Evolutionary conservation across 2,113 vertebrate species (phyloP).

Genomic region (Mesembrinibis cayennensis): DNA sequence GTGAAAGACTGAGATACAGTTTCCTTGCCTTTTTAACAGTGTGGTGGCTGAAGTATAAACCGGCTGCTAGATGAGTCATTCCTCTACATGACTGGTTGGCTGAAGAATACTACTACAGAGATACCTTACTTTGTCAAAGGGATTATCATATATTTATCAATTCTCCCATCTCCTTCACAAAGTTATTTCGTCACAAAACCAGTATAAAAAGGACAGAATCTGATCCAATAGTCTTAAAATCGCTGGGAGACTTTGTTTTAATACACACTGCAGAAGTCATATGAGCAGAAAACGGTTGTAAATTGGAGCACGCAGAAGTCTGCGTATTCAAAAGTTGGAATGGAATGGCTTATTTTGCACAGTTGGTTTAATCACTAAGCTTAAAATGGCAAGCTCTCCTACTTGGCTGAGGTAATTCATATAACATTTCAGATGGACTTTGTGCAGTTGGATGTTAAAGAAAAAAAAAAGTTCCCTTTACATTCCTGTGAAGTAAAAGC

Average conservation of each 20-base stretch:
- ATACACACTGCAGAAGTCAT: not conserved
- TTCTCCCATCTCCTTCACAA: not conserved
- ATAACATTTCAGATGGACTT: not conserved
- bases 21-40: constrained; percentile 59
- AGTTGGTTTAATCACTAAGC: not conserved
- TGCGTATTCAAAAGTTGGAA: not conserved
- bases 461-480: not conserved
- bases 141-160: not conserved
- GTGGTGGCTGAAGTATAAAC: not conserved
- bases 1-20: not conserved
- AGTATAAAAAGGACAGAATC: not conserved
- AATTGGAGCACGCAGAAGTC: not conserved
- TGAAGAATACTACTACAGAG: not conserved
- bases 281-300: not conserved
- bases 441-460: not conserved
- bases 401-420: constrained; percentile 31
- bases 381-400: constrained; percentile 25
- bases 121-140: not conserved
- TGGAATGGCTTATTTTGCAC: constrained; percentile 13
- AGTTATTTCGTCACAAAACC: not conserved
- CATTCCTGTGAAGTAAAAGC: constrained; percentile 28
- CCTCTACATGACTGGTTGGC: not conserved
- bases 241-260: not conserved
- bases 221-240: not conserved
- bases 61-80: constrained; percentile 33